Evolutionary conservation across 1,140 invertebrate species (phyloP).

Genomic region (Wasmannia auropunctata): DNA sequence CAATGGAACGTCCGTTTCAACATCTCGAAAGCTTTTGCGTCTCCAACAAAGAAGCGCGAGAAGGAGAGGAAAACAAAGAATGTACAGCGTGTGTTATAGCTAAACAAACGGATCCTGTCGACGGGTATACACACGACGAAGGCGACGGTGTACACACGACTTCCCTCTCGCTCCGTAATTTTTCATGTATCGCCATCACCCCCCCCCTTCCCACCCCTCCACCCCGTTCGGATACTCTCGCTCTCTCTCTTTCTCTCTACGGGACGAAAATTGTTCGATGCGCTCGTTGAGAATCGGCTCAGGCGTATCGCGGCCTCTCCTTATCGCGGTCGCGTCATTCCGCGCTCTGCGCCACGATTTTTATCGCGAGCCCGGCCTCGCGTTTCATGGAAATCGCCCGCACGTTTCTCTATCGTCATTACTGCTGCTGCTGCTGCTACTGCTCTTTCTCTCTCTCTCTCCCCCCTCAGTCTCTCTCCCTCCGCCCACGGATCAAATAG

Average conservation of each 20-base stretch:
- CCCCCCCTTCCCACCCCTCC: too few relatives aligned
- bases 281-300: neutral
- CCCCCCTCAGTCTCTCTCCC: neutral
- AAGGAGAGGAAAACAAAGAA: constrained; percentile 19
- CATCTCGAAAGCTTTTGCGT: neutral
- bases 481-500: neutral
- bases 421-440: neutral
- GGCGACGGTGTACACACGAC: neutral
- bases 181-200: neutral
- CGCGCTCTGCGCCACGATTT: constrained; percentile 7
- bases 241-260: neutral
- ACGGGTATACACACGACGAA: neutral
- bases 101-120: neutral
- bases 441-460: neutral
- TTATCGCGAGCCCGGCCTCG: constrained; percentile 25
- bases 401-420: neutral
- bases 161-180: neutral
- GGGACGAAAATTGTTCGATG: neutral
- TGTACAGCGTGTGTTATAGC: neutral
- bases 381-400: constrained; percentile 42
- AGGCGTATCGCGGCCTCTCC: neutral
- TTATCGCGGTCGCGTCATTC: constrained; percentile 6
- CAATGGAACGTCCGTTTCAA: neutral
- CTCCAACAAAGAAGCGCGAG: neutral
- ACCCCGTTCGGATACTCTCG: neutral